phyloP scores from a whole-genome alignment of 2,113 vertebrate genomes.

The Lipophrys pholis region DNA sequence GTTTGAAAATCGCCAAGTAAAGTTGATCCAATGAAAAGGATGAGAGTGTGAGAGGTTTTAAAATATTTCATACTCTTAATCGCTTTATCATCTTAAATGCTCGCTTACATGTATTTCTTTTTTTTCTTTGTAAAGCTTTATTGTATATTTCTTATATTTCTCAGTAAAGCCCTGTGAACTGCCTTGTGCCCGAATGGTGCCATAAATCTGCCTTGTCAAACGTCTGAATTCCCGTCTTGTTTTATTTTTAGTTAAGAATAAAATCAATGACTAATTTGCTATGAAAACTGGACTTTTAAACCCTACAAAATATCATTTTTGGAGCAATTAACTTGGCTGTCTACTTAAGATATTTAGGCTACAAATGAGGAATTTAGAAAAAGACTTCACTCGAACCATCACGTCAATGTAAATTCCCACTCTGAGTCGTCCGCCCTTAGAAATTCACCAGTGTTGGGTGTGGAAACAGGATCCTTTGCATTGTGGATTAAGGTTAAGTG shows the following conservation, averaged over 20 bases:
- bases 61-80: background rate
- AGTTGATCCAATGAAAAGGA: too few relatives aligned
- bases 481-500: conserved; percentile 62
- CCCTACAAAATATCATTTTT: background rate
- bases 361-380: background rate
- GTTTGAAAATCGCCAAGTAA: too few relatives aligned
- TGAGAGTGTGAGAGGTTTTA: too few relatives aligned
- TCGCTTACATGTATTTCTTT: background rate
- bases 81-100: too few relatives aligned
- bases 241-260: background rate
- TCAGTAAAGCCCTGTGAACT: too few relatives aligned
- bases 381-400: background rate
- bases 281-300: background rate
- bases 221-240: background rate
- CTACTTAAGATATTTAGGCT: background rate
- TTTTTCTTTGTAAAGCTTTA: too few relatives aligned
- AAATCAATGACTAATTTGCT: background rate
- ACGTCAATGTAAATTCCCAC: too few relatives aligned
- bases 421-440: background rate
- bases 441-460: conserved; percentile 39
- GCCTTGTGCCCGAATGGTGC: too few relatives aligned
- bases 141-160: too few relatives aligned
- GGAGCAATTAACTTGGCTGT: background rate
- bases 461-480: conserved; percentile 50
- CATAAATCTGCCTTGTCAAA: too few relatives aligned